Percentiles rank a stretch among this genome's conserved stretches.
Evolutionary conservation across 2,113 vertebrate species (phyloP).

Genomic region (Pseudorectes ferrugineus): DNA sequence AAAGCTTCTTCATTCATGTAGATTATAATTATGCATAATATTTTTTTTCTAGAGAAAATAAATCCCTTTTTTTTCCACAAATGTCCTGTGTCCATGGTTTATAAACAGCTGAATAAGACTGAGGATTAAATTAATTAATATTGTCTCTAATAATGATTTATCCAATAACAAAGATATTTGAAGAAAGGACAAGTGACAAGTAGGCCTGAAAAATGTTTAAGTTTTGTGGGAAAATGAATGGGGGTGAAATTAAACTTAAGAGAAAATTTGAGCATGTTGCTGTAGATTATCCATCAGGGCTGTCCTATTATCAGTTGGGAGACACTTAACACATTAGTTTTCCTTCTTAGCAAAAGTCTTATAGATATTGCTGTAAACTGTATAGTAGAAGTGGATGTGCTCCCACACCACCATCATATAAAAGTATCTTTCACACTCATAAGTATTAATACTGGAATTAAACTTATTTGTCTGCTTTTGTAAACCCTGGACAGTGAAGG

Average conservation of each 20-base stretch:
- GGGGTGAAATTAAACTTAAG: neutral
- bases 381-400: rapidly evolving
- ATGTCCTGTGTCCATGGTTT: neutral
- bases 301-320: neutral
- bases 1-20: neutral
- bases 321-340: neutral
- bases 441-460: neutral
- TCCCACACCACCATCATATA: neutral
- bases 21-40: neutral
- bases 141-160: neutral
- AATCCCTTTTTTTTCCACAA: neutral
- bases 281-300: neutral
- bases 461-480: neutral
- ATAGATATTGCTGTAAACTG: neutral
- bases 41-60: neutral
- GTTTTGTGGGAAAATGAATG: neutral
- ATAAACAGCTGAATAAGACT: neutral
- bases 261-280: neutral
- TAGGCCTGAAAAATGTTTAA: neutral
- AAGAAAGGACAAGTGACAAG: neutral
- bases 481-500: neutral
- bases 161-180: neutral
- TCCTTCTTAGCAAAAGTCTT: neutral
- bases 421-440: neutral
- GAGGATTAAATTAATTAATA: neutral